A percentile compares a stretch with the other conserved stretches of the same genome.
phyloP scores from a whole-genome alignment of 2,888 invertebrate species.

The Lepidonotus clava region DNA sequence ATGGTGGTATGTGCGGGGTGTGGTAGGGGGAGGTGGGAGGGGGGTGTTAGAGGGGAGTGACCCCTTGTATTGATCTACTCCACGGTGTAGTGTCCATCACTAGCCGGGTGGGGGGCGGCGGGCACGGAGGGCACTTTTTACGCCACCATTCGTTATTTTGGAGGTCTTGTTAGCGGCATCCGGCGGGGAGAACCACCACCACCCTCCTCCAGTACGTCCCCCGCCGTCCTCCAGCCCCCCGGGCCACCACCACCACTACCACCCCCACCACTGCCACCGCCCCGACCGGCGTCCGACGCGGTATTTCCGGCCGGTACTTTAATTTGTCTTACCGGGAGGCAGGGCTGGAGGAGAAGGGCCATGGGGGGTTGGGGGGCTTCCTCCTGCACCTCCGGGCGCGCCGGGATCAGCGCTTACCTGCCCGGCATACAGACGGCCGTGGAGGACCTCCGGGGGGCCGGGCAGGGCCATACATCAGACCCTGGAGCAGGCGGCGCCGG shows the following conservation, averaged over 20 bases:
- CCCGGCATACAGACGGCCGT: constrained; percentile 10
- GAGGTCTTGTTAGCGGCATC: constrained; percentile 32
- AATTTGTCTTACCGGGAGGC: constrained; percentile 39
- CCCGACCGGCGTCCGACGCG: background rate
- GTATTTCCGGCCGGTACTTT: constrained; percentile 35
- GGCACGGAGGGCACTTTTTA: constrained; percentile 31
- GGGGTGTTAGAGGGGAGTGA: background rate
- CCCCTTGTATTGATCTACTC: constrained; percentile 42
- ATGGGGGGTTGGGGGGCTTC: no score
- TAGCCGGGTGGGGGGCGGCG: background rate
- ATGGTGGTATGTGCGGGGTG: background rate
- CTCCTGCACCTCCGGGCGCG: background rate
- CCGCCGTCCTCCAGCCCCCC: background rate
- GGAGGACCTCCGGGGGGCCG: constrained; percentile 17
- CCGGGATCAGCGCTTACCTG: constrained; percentile 5
- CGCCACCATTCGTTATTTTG: constrained; percentile 34
- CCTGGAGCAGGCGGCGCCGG: constrained; percentile 3
- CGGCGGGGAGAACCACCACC: background rate
- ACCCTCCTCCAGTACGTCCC: no score
- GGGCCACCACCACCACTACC: background rate
- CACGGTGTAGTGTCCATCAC: constrained; percentile 8
- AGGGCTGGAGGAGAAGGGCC: background rate
- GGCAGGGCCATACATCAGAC: background rate
- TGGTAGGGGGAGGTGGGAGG: background rate
- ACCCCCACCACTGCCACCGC: background rate